Conservation (phyloP, 1,140 invertebrate genomes). For the Lanistes nyassanus region DNA sequence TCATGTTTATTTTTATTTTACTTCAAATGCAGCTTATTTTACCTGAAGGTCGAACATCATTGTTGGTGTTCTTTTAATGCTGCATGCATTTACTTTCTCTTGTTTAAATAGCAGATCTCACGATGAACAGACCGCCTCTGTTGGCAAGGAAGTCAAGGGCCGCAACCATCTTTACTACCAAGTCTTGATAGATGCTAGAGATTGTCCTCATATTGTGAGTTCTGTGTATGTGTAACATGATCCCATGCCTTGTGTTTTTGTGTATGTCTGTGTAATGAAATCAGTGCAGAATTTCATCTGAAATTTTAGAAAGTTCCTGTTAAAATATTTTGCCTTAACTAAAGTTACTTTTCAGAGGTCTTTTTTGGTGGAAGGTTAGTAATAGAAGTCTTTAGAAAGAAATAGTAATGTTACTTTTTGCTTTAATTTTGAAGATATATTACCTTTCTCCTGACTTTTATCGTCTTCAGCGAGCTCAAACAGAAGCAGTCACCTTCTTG, state of each 20-base stretch:
- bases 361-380: no score
- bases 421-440: no score
- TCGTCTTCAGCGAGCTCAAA: slow-evolving; percentile 84
- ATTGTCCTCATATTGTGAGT: slow-evolving; percentile 94
- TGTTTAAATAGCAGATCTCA: slow-evolving; percentile 24
- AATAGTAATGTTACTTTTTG: no score
- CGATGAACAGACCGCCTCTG: slow-evolving; percentile 38
- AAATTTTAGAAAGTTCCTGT: no score
- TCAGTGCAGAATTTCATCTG: no score
- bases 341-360: no score
- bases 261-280: no score
- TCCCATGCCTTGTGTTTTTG: no score
- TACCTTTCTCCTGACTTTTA: slow-evolving; percentile 5
- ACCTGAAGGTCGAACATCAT: not conserved
- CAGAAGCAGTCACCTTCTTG: slow-evolving; percentile 96
- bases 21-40: not conserved
- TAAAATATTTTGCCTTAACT: no score
- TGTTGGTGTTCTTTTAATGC: no score
- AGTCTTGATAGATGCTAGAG: slow-evolving; percentile 94
- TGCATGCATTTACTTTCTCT: not conserved
- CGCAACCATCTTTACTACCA: slow-evolving; percentile 95
- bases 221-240: slow-evolving; percentile 17
- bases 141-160: slow-evolving; percentile 76
- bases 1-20: not conserved
- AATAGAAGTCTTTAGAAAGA: no score